Percentiles rank a stretch among this genome's conserved stretches.
Conservation (phyloP, 35 echinoderm and acorn worm genomes). For the Stichopus chloronotus region DNA sequence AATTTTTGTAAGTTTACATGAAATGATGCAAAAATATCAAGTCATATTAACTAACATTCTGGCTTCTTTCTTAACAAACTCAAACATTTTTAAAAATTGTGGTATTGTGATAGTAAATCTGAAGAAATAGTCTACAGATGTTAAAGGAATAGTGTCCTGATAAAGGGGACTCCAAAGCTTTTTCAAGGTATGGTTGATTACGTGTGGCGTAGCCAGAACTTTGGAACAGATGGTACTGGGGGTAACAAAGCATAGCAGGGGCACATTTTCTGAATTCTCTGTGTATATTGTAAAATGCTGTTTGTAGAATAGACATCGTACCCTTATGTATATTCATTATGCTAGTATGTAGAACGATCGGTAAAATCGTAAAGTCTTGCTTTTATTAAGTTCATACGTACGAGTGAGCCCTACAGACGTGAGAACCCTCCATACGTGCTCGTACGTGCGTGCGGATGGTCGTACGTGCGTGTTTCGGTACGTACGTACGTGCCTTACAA, state of each 20-base stretch:
- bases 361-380: too few species aligned
- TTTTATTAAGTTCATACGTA: too few species aligned
- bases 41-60: conserved; percentile 9
- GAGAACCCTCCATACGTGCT: too few species aligned
- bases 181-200: background rate
- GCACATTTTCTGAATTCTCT: background rate
- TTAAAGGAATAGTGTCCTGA: conserved; percentile 1
- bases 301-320: too few species aligned
- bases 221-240: background rate
- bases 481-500: too few species aligned
- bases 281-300: too few species aligned
- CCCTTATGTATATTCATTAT: too few species aligned
- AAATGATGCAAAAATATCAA: conserved; percentile 18
- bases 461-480: too few species aligned
- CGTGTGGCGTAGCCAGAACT: conserved; percentile 6
- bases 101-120: conserved; percentile 16
- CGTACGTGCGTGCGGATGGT: too few species aligned
- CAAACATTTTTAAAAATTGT: conserved; percentile 21
- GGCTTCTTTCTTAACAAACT: conserved; percentile 5
- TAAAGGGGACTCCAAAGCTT: conserved; percentile 18
- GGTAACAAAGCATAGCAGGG: background rate
- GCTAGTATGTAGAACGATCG: too few species aligned
- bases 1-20: conserved; percentile 28
- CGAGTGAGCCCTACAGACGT: too few species aligned
- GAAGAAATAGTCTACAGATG: background rate